Base-by-base conservation (phyloP, 2,113 vertebrate genomes). In the Anolis sagrei region DNA sequence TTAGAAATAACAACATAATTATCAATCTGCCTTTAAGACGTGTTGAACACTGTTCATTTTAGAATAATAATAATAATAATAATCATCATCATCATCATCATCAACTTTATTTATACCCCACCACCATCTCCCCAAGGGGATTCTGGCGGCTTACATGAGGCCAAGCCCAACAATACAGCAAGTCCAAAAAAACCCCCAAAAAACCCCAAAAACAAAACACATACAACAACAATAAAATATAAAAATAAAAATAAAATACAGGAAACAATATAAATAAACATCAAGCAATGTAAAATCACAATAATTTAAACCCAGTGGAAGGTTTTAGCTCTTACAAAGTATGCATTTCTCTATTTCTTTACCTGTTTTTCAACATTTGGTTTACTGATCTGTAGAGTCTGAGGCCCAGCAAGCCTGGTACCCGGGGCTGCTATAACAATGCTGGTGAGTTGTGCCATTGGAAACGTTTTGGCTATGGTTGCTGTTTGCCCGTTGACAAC, bases 311-410 rank as follows among this genome's bases (percentile, higher is more conserved):
- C n/a, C n/a, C n/a, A n/a, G n/a, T n/a, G 76, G 54, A 89, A 75
- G 76, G 21, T 16, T 69, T 79, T 79, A 23, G 58, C 0, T 81
- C 1, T 0, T 81, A 36, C 36, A 87, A 48, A 0, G 77, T 82
- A 81, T 36, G 10, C n/a, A 85, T 68, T 64, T 11, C 49, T 84
- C 90, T 61, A 86, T 72, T 79, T n/a, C n/a, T 88, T 83, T 95
- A 99, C 98, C 98, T 98, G 99, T 93, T 97, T 97, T 89, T 99
- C 98, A 90, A 96, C 51, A 91, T 96, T 97, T 96, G 98, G 94
- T 97, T 98, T 98, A 97, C 97, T 98, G 97, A 98, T 98, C 96
- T 99, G 98, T 94, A 99, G 97, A 76, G 98, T 97, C 86, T 98
- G 97, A 92, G 97, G 95, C 70, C 97, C 96, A 90, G 96, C 93